phyloP scores from a whole-genome alignment of 1,140 invertebrate species.

The Gonatopus flavifemur region DNA sequence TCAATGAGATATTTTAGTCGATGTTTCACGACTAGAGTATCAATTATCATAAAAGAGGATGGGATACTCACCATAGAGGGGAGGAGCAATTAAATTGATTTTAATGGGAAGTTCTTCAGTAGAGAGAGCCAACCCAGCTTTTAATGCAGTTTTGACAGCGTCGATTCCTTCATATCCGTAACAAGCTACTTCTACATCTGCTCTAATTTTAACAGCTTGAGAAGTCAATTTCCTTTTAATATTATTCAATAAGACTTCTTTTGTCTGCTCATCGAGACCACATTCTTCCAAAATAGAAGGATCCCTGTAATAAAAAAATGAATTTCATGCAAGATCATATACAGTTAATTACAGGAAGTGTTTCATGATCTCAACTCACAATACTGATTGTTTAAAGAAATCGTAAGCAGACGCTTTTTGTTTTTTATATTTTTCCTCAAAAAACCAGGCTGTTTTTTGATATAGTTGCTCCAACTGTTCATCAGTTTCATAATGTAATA shows the following conservation, averaged over 20 bases:
- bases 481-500: conserved; percentile 87
- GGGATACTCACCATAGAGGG: conserved; percentile 82
- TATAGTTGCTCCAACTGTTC: conserved; percentile 95
- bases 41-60: no score
- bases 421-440: conserved; percentile 97
- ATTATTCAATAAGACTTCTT: conserved; percentile 90
- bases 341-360: background rate
- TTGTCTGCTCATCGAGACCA: conserved; percentile 89
- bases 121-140: conserved; percentile 88
- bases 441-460: conserved; percentile 97
- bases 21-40: no score
- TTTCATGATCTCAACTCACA: conserved; percentile 67
- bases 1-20: no score
- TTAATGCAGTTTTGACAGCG: conserved; percentile 93
- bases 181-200: conserved; percentile 98
- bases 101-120: conserved; percentile 94
- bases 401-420: conserved; percentile 89
- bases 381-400: conserved; percentile 96
- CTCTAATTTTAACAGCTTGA: conserved; percentile 96
- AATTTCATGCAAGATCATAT: conserved; percentile 11
- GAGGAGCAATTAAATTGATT: conserved; percentile 98
- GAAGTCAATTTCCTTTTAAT: conserved; percentile 96
- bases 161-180: conserved; percentile 99
- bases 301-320: conserved; percentile 67
- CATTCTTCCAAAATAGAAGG: conserved; percentile 95